Evolutionary conservation across 1,140 invertebrate genomes (phyloP), one percentile per base, ranked within the genome.

Genomic region (Apolygus lucorum): DNA sequence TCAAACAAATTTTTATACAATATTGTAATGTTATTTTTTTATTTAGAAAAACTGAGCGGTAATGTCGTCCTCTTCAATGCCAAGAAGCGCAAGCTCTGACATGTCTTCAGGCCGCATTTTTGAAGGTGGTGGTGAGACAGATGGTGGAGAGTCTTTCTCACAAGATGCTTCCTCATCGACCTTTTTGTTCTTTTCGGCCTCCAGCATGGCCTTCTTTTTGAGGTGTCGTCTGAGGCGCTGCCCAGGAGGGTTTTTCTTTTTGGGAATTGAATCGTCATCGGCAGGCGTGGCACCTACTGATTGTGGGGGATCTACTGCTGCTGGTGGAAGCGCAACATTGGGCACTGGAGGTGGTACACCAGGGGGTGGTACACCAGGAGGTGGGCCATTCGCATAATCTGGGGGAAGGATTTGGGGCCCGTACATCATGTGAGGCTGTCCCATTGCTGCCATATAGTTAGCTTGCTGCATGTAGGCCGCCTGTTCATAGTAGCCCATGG

Each of bases 61-160:
- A 74, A 87, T 83, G 76, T 88, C 87, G 63, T 84, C 83, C 1
- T 84, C 86, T 74, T 87, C 86, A 29, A 88, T 87, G 1, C 87
- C 87, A 28, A 88, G 78, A 83, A 88, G 82, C 1, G 86, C 87
- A 67, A 88, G 76, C 71, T 88, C 86, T 52, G 88, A 86, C 69
- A 85, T 74, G 62, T 86, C 83, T 64, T 34, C 27, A 1, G 64
- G 64, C 2, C n/a, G 28, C 14, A 66, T 14, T 82, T 82, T 73
- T 83, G 79, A 64, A 70, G 71, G 24, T 68, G 54, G 54, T 17
- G 62, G 62, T 17, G 62, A 25, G 62, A 25, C 1, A 63, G 62
- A 2, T 17, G 62, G 24, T 4, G 17, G 62, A 17, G 21, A n/a
- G 4, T 2, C 2, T 2, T 63, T 25, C n/a, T 66, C 29, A 17